Conservation (phyloP, 2,888 invertebrate species). For the Dryococelus australis region DNA sequence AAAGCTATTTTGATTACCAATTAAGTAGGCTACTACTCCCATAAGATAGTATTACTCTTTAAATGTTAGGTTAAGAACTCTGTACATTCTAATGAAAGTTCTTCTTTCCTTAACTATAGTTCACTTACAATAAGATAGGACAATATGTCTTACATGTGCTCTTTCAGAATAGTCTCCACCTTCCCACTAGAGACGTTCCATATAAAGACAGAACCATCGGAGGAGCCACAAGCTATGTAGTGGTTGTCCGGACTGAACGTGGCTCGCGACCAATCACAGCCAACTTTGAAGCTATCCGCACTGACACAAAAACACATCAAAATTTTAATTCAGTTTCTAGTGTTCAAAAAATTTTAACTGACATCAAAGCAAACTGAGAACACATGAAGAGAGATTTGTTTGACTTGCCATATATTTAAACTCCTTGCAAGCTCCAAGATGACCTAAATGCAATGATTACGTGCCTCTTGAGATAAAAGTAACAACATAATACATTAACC, state of each 20-base stretch:
- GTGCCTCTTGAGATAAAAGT: no score
- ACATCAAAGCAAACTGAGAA: background rate
- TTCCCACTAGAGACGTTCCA: constrained; percentile 85
- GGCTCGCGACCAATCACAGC: constrained; percentile 93
- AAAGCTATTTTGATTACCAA: no score
- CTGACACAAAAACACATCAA: constrained; percentile 63
- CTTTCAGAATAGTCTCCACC: constrained; percentile 80
- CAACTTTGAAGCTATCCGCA: constrained; percentile 94
- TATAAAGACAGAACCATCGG: constrained; percentile 89
- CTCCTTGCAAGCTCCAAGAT: no score
- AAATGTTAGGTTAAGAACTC: no score
- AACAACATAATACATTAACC: no score
- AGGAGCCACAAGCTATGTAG: constrained; percentile 89
- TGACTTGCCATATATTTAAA: no score
- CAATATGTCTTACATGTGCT: constrained; percentile 72
- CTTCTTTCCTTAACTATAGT: no score
- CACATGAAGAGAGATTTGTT: background rate
- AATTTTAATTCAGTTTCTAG: background rate
- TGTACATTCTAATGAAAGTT: no score
- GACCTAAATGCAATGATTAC: no score
- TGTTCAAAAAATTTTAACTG: background rate
- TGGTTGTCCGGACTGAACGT: constrained; percentile 91
- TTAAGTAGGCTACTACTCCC: no score
- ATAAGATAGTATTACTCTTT: no score
- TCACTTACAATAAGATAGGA: no score